Evolutionary conservation across 1,140 invertebrate species (phyloP), one percentile per base, ranked within the genome.

Genomic region (Brachionus paranguensis): DNA sequence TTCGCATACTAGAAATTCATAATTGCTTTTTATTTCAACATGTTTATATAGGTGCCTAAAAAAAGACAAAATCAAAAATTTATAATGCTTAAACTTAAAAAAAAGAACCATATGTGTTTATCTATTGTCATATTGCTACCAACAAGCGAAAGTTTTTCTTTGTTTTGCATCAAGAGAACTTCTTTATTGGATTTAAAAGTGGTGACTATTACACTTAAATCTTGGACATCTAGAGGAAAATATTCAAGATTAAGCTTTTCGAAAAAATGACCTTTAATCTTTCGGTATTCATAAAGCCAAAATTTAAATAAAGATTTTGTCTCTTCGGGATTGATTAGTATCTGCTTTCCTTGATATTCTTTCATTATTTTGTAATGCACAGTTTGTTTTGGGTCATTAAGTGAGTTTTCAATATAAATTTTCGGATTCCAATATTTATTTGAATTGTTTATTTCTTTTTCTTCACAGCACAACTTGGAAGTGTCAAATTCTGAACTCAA

Each of bases 11-110:
- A 60, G 17, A 60, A 60, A 60, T 78, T 85, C 84, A 86, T 86
- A 37, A 85, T 78, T 76, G 79, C 74, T 81, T 83, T 84, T 84
- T 14, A 86, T 83, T 79, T 86, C 86, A 24, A 86, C 85, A 70
- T 86, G 86, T 84, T 86, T 79, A 72, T 86, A 85, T n/a, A 86
- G 53, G 53, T 81, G 78, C 86, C 86, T 86, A 8, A 76, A 76
- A 27, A 24, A 24, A 60, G 10, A 60, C 8, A 20, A 20, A 20
- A 60, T 60, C 20, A 60, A 60, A 20, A 10, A 60, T 27, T 3
- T 50, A 8, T 60, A 1, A 60, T 60, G 53, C 20, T 10, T 55
- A 81, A 81, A 37, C 33, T 29, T 60, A 60, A 64, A 43, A 64
- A 64, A 24, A 78, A 20, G 11, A 33, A 64, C 60, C 53, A 81